Evolutionary conservation across 2,113 vertebrate species (phyloP).

Genomic region (Ivindomyrus marchei): DNA sequence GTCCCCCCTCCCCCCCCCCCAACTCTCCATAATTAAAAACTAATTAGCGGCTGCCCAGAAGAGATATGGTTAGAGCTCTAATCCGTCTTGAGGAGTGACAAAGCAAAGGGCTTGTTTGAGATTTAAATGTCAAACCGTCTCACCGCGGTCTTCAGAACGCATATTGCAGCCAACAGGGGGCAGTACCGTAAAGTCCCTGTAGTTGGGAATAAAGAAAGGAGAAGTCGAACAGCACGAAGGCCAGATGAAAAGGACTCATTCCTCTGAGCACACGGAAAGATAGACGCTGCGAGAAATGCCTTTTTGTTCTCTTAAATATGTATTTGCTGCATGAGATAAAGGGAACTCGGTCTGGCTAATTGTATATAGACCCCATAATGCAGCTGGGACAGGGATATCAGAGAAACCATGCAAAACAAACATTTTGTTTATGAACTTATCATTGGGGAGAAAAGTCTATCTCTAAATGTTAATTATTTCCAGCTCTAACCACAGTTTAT

Average conservation of each 20-base stretch:
- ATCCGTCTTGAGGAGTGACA: conserved; percentile 60
- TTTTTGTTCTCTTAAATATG: conserved; percentile 7
- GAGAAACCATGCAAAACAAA: neutral
- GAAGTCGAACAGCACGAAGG: neutral
- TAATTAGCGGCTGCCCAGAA: conserved; percentile 70
- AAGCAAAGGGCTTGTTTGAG: conserved; percentile 49
- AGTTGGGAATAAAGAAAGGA: neutral
- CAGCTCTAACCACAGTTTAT: conserved; percentile 13
- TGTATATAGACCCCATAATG: neutral
- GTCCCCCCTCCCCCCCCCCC: conserved; percentile 25
- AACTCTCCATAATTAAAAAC: conserved; percentile 64
- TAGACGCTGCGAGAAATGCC: neutral
- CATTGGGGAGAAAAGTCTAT: conserved; percentile 1
- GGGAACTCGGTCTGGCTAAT: neutral
- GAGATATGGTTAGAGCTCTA: conserved; percentile 68
- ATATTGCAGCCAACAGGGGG: neutral
- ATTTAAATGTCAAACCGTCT: conserved; percentile 65
- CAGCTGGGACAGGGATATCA: neutral
- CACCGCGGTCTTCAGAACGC: conserved; percentile 36
- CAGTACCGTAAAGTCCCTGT: neutral
- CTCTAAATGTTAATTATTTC: conserved; percentile 19
- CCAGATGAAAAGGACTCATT: conserved; percentile 11
- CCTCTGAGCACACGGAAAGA: neutral
- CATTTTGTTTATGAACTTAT: conserved; percentile 17
- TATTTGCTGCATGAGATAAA: conserved; percentile 6